Evolutionary conservation across 2,113 vertebrate genomes (phyloP).

Genomic region (Choloepus hoffmanni): DNA sequence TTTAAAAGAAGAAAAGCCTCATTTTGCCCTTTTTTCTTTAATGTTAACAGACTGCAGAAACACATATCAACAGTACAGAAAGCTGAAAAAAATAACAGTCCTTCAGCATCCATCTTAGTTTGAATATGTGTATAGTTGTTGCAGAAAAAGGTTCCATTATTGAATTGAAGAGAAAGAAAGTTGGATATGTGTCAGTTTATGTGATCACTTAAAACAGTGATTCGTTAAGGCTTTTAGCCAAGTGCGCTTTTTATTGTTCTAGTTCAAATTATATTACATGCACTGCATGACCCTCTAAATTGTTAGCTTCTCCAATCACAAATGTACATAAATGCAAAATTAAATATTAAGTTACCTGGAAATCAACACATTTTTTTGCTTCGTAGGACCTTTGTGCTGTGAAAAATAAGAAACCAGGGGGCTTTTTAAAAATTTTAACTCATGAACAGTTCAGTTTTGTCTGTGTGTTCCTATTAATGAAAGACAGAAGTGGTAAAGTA

Average conservation of each 20-base stretch:
- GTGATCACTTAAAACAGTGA: not conserved
- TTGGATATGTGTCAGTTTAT: not conserved
- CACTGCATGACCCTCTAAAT: not conserved
- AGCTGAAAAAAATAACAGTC: not conserved
- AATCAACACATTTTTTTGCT: not conserved
- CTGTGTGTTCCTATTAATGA: not conserved
- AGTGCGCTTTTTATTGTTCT: not conserved
- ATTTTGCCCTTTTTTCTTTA: not conserved
- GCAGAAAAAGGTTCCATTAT: not conserved
- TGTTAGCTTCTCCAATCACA: not conserved
- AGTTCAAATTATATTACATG: not conserved
- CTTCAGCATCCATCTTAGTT: not conserved
- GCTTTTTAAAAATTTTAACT: not conserved
- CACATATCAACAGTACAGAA: not conserved
- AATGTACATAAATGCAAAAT: not conserved
- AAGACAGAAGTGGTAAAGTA: not conserved
- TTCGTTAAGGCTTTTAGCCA: not conserved
- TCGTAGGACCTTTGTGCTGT: not conserved
- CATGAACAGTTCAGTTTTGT: not conserved
- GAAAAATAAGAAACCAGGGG: not conserved
- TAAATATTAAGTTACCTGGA: not conserved
- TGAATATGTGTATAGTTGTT: constrained; percentile 20
- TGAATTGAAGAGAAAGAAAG: not conserved
- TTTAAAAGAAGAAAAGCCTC: not conserved
- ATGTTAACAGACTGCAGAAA: constrained; percentile 61